phyloP scores from a whole-genome alignment of 2,113 vertebrate species.

The Condylura cristata region DNA sequence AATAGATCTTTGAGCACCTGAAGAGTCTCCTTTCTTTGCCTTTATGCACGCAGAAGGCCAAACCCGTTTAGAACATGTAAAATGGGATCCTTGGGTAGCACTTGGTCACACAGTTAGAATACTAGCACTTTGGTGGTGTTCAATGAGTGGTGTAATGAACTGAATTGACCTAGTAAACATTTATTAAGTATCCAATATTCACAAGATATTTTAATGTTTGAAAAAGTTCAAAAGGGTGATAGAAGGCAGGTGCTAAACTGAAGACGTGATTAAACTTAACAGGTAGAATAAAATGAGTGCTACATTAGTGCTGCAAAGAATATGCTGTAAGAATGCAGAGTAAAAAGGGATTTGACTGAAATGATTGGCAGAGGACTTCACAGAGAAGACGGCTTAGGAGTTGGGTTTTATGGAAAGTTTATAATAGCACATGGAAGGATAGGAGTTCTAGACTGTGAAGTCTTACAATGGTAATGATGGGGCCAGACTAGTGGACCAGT shows the following conservation, averaged over 20 bases:
- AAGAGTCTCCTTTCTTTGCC: too few species aligned
- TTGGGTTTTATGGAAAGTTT: background rate
- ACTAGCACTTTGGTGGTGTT: background rate
- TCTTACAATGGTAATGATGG: background rate
- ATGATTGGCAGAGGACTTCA: background rate
- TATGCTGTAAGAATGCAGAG: background rate
- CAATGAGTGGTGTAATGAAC: background rate
- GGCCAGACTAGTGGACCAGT: background rate
- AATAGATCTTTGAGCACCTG: too few species aligned
- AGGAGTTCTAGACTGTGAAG: background rate
- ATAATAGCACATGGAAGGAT: background rate
- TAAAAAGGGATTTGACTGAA: background rate
- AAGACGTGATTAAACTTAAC: background rate
- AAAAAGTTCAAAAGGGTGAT: background rate
- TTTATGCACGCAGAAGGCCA: too few species aligned
- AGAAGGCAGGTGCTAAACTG: background rate
- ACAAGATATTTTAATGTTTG: background rate
- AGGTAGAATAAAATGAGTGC: background rate
- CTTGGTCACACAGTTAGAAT: background rate
- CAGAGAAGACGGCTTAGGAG: background rate
- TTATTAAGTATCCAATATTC: background rate
- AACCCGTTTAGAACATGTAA: too few species aligned
- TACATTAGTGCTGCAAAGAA: background rate
- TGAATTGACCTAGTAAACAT: background rate
- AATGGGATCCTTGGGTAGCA: too few species aligned